Evolutionary conservation across 2,888 invertebrate species (phyloP).

Genomic region (Tubulanus polymorphus): DNA sequence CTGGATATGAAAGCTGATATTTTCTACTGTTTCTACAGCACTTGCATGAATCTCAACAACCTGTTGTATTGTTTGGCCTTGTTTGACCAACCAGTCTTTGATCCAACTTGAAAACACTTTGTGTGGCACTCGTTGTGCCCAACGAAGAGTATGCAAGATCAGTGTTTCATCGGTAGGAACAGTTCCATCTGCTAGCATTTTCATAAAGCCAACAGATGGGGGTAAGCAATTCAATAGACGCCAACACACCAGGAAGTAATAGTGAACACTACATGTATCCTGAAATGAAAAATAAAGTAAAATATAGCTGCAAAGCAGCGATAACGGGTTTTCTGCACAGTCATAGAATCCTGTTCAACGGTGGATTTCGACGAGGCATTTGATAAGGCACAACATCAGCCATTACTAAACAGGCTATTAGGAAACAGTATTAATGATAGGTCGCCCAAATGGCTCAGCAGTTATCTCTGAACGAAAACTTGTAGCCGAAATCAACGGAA

Average conservation of each 20-base stretch:
- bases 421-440: no score
- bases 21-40: slow-evolving; percentile 64
- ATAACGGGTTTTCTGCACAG: no score
- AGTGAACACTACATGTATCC: slow-evolving; percentile 73
- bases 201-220: slow-evolving; percentile 83
- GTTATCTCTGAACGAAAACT: no score
- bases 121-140: slow-evolving; percentile 82
- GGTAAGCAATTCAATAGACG: slow-evolving; percentile 79
- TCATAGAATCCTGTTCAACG: no score
- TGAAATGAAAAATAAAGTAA: no score
- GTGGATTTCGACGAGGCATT: no score
- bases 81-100: slow-evolving; percentile 78
- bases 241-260: slow-evolving; percentile 84
- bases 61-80: slow-evolving; percentile 41
- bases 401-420: no score
- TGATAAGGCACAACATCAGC: no score
- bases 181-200: slow-evolving; percentile 67
- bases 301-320: no score
- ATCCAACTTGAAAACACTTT: slow-evolving; percentile 84
- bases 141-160: slow-evolving; percentile 77
- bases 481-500: no score
- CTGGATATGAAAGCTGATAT: slow-evolving; percentile 59
- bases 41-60: slow-evolving; percentile 33
- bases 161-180: slow-evolving; percentile 67
- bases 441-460: no score